These are phyloP conservation scores for Galendromus occidentalis DNA, from an alignment of 1,140 invertebrate species.

Conservation along the genomic window DNA sequence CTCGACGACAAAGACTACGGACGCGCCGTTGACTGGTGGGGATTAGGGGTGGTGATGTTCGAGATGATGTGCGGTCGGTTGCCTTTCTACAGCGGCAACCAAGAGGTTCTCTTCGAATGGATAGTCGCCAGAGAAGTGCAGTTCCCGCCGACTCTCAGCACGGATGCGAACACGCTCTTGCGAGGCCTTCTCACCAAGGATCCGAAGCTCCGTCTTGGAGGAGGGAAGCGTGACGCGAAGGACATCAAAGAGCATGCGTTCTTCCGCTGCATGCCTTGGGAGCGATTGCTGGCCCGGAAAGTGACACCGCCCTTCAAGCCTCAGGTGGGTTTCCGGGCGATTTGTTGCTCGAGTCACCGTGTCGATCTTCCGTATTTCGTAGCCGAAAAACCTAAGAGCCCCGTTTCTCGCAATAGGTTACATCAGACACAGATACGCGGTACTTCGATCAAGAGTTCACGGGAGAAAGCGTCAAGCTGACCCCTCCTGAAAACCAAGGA, in stretches of 20 bases:
- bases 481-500: conserved; percentile 54
- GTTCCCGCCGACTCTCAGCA: conserved; percentile 69
- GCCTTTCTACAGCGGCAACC: conserved; percentile 95
- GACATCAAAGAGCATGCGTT: conserved; percentile 81
- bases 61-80: conserved; percentile 90
- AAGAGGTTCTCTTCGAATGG: conserved; percentile 80
- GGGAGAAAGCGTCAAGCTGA: conserved; percentile 84
- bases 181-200: conserved; percentile 70
- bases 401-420: conserved; percentile 70
- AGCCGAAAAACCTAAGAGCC: conserved; percentile 24
- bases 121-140: conserved; percentile 68
- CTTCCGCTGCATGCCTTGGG: conserved; percentile 76
- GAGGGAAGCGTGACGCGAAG: conserved; percentile 74
- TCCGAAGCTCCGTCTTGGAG: conserved; percentile 59
- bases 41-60: conserved; percentile 85
- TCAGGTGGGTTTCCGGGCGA: conserved; percentile 12
- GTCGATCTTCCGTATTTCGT: too few species aligned
- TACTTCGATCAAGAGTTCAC: conserved; percentile 97
- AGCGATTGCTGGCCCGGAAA: conserved; percentile 58
- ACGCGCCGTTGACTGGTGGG: conserved; percentile 94
- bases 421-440: conserved; percentile 82
- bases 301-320: conserved; percentile 15
- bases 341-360: too few species aligned
- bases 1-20: conserved; percentile 96
- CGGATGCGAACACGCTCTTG: conserved; percentile 65